phyloP scores from a whole-genome alignment of 1,140 invertebrate species.

The Drosophila yakuba region DNA sequence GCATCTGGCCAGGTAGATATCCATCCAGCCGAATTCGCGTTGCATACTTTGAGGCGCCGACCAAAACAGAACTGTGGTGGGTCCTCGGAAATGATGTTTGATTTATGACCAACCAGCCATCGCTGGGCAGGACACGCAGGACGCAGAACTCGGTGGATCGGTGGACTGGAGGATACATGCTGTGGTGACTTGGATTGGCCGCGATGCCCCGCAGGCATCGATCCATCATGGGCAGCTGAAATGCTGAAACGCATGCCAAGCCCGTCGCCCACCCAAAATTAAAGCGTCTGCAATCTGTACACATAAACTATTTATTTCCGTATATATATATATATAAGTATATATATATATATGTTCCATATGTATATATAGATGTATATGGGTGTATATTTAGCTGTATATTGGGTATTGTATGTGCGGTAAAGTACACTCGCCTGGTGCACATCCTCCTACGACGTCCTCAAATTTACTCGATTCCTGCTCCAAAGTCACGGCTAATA shows the following conservation, averaged over 20 bases:
- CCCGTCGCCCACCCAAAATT: conserved; percentile 3
- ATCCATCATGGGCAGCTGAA: conserved; percentile 28
- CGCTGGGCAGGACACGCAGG: conserved; percentile 5
- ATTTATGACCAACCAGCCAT: conserved; percentile 47
- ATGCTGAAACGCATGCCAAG: no score
- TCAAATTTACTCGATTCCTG: neutral
- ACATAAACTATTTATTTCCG: conserved; percentile 74
- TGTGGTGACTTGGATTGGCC: neutral
- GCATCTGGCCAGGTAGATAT: conserved; percentile 6
- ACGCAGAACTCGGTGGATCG: neutral
- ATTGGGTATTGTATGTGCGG: conserved; percentile 51
- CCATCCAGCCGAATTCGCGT: conserved; percentile 41
- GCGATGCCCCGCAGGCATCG: neutral
- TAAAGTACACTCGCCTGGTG: conserved; percentile 49
- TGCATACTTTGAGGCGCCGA: conserved; percentile 45
- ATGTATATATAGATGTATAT: conserved; percentile 44
- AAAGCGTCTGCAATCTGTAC: conserved; percentile 19
- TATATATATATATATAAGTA: conserved; percentile 52
- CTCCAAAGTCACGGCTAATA: neutral
- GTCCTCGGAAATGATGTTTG: conserved; percentile 23
- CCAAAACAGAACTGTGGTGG: neutral
- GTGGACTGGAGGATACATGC: neutral
- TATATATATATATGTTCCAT: conserved; percentile 43
- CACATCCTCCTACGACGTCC: neutral
- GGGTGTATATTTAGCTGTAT: conserved; percentile 48